These are phyloP conservation scores for Trichonephila inaurata DNA, from an alignment of 1,140 invertebrate genomes.

Conservation along the genomic window DNA sequence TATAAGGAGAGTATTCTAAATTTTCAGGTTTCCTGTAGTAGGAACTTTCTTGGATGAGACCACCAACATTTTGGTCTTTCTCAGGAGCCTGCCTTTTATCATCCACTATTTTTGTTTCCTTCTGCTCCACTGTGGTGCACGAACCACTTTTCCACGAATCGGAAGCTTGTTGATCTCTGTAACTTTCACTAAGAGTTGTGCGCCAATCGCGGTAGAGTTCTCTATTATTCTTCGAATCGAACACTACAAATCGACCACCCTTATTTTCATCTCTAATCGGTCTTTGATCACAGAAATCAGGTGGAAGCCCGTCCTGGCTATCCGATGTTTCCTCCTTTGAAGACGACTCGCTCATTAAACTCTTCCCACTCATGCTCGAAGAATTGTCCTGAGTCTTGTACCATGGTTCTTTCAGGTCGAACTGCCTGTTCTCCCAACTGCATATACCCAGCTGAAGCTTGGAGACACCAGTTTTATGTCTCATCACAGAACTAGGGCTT, in stretches of 20 bases:
- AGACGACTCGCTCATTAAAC: conserved; percentile 49
- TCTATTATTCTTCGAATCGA: conserved; percentile 56
- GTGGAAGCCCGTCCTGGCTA: conserved; percentile 41
- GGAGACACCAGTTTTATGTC: conserved; percentile 59
- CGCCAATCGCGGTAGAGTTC: conserved; percentile 25
- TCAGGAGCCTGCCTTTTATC: conserved; percentile 56
- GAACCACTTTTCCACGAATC: conserved; percentile 49
- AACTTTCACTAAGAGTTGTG: conserved; percentile 60
- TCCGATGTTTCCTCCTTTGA: conserved; percentile 69
- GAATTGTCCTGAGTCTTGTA: conserved; percentile 54
- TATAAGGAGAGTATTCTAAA: conserved; percentile 63
- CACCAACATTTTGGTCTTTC: conserved; percentile 12
- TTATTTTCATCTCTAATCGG: conserved; percentile 39
- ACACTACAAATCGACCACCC: conserved; percentile 61
- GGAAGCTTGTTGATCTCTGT: conserved; percentile 59
- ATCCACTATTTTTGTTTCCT: not conserved
- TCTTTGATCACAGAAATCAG: conserved; percentile 67
- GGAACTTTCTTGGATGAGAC: conserved; percentile 3
- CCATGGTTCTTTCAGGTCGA: conserved; percentile 38
- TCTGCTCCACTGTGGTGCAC: not conserved
- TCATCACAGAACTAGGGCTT: conserved; percentile 73
- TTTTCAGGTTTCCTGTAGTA: conserved; percentile 41
- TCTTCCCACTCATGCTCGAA: conserved; percentile 57
- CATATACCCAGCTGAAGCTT: conserved; percentile 30
- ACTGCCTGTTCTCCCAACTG: conserved; percentile 49